Evolutionary conservation across 2,888 invertebrate genomes (phyloP), one percentile per base, ranked within the genome.

Genomic region (Coelogynopora nodosa): DNA sequence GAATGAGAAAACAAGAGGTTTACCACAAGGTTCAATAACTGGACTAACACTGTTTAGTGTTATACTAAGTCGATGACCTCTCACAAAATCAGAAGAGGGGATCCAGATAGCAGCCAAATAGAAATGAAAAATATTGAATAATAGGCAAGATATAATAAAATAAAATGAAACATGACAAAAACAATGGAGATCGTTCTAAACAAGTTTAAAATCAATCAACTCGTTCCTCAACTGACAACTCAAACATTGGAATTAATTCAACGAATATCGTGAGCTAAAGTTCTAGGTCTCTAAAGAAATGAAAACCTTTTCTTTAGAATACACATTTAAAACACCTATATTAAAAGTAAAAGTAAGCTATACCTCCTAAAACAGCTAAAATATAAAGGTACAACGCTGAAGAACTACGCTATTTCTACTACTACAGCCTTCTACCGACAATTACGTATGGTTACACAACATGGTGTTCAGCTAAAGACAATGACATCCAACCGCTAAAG

Each of bases 341-440:
- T n/a, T 74, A 74, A 23, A 74, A n/a, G 74, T 26, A 74, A 74
- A 13, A 74, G 74, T 74, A 74, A 74, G 74, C 74, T 74, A 74
- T 74, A 23, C 74, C 27, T 74, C 18, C 74, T 74, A 10, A 26
- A 74, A 74, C 74, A 74, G 23, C 27, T 74, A 74, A 74, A 74
- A 74, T 74, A 74, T 26, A 74, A 74, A 74, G 74, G 74, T 74
- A 74, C 74, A 74, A 74, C 74, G 18, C 74, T 74, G 74, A 74
- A 74, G 74, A 74, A 74, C 74, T 74, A 74, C 27, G 74, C 27
- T 74, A 74, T 74, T 74, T 74, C 74, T 74, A 74, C 23, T 26
- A 74, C 74, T 74, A 10, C 23, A 74, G 74, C 74, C 74, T 74
- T 13, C 23, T 74, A 74, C 74, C 74, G 27, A 74, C 5, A 74